A percentile compares a stretch with the other conserved stretches of the same genome.
These are phyloP conservation scores for Hedya salicella DNA, from an alignment of 2,888 invertebrate species.

Conservation along the genomic window DNA sequence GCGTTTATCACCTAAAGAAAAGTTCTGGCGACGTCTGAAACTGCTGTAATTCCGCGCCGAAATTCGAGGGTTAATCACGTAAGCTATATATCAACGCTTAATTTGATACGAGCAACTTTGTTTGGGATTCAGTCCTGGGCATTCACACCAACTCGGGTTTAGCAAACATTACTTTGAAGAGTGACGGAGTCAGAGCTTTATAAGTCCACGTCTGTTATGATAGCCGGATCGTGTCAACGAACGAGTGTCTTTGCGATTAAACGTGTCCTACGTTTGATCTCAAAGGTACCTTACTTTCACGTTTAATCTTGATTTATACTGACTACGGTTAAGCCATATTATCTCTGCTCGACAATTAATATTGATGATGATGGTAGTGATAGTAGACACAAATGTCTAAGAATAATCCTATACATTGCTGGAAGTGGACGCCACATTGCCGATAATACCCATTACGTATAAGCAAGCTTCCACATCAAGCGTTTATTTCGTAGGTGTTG, in stretches of 20 bases:
- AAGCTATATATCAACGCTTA: constrained; percentile 72
- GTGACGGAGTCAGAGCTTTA: constrained; percentile 39
- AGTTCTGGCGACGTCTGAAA: constrained; percentile 77
- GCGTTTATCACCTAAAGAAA: constrained; percentile 83
- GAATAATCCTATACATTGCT: not conserved
- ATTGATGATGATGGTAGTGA: too few relatives aligned
- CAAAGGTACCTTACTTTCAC: too few relatives aligned
- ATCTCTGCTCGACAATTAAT: too few relatives aligned
- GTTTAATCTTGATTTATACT: too few relatives aligned
- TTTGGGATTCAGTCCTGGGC: constrained; percentile 58
- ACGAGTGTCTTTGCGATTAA: not conserved
- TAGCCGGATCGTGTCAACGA: constrained; percentile 7
- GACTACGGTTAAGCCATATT: too few relatives aligned
- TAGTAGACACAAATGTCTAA: too few relatives aligned
- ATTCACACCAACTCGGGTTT: constrained; percentile 50
- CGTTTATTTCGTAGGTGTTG: constrained; percentile 47
- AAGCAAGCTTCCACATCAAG: constrained; percentile 13
- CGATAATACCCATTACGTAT: not conserved
- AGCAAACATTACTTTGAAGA: constrained; percentile 50
- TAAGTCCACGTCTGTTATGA: constrained; percentile 12
- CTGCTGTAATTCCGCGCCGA: constrained; percentile 74
- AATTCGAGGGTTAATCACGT: constrained; percentile 77
- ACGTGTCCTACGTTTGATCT: too few relatives aligned
- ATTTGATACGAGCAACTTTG: constrained; percentile 72
- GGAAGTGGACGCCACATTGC: not conserved